Evolutionary conservation across 1,140 invertebrate genomes (phyloP), one percentile per base, ranked within the genome.

Genomic region (Bombus impatiens): DNA sequence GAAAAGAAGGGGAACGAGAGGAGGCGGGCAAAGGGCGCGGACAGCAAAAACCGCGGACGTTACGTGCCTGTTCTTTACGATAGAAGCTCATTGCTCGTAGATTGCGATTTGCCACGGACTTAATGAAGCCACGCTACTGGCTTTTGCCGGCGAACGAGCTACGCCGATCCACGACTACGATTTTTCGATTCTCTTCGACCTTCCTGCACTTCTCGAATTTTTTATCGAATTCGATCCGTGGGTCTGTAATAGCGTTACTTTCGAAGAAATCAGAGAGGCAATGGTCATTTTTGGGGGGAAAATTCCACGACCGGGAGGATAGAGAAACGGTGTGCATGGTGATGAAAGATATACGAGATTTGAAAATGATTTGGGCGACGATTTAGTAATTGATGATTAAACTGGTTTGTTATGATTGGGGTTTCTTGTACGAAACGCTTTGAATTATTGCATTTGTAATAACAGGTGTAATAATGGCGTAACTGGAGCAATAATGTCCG

Each of bases 71-170:
- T 91, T 91, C 91, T 90, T 92, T 91, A 91, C 90, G 90, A 91
- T 91, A 91, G 86, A 91, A 87, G 88, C 93, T 94, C 94, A 93
- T 94, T 94, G 93, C 94, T 93, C 92, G 93, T 94, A 94, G 93
- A 95, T 94, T 94, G 93, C 93, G 92, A 95, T 95, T 95, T 93
- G 94, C 91, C 89, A 95, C 93, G 94, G 94, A 84, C 91, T 92
- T 95, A 95, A 95, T 94, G 93, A 95, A 95, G 91, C 93, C 88
- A 91, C 92, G 93, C 87, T 87, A 89, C 57, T 32, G 88, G 82
- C 86, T 87, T 89, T 74, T 82, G 83, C 86, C 71, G 82, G 71
- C 72, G 53, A 76, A 78, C 82, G 75, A 76, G 57, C 74, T 25
- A 59, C 42, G 18, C 35, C 59, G 42, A 76, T 57, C 42, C 76